Evolutionary conservation across 2,113 vertebrate species (phyloP).

Genomic region (Eolophus roseicapilla): DNA sequence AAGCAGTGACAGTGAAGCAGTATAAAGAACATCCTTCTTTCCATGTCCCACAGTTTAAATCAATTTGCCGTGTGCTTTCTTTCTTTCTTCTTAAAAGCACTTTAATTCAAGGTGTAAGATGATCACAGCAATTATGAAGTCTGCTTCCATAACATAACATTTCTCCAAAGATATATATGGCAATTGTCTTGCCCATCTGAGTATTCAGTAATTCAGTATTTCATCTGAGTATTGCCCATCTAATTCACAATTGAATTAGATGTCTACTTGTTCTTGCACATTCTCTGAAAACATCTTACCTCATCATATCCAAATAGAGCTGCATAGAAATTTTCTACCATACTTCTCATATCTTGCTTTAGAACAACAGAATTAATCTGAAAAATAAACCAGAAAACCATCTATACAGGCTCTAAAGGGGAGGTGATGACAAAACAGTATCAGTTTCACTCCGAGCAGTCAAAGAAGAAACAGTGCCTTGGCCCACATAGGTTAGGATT

Average conservation of each 20-base stretch:
- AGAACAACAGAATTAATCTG: slow-evolving; percentile 87
- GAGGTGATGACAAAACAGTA: background rate
- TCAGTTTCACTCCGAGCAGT: background rate
- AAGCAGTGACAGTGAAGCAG: background rate
- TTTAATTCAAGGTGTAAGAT: background rate
- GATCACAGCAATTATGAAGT: background rate
- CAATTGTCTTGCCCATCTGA: background rate
- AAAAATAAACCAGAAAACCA: slow-evolving; percentile 44
- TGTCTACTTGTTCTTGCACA: background rate
- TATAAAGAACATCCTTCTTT: background rate
- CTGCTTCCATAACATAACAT: background rate
- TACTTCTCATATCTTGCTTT: slow-evolving; percentile 84
- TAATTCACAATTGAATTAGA: background rate
- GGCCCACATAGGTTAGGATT: too few relatives aligned
- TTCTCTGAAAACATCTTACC: slow-evolving; percentile 74
- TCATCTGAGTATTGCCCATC: background rate
- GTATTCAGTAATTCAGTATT: background rate
- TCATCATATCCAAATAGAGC: slow-evolving; percentile 97
- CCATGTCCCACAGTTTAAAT: background rate
- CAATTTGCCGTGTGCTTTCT: background rate
- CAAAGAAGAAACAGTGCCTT: background rate
- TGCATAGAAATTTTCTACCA: slow-evolving; percentile 95
- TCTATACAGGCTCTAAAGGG: background rate
- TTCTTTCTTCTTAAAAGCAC: background rate
- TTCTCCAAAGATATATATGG: background rate